Percentiles rank a stretch among this genome's conserved stretches.
These are phyloP conservation scores for Mustelus asterias DNA, from an alignment of 2,113 vertebrate genomes.

Conservation along the genomic window DNA sequence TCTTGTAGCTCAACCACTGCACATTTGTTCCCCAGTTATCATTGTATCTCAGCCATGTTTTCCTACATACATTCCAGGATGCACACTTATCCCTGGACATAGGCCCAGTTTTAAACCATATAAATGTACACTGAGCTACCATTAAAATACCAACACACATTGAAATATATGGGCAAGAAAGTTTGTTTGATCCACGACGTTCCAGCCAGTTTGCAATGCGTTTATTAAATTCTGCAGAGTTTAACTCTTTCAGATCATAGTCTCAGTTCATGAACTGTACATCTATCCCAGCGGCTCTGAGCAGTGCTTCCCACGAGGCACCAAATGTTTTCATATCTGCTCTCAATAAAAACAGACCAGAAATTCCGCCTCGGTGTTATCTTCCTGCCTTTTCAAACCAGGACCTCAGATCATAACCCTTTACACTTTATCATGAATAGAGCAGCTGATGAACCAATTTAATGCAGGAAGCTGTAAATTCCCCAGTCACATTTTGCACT, in stretches of 20 bases:
- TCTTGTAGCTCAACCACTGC: not conserved
- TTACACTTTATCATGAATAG: conserved; percentile 37
- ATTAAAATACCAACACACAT: not conserved
- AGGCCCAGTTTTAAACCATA: not conserved
- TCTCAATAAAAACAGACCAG: conserved; percentile 40
- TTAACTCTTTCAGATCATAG: conserved; percentile 6
- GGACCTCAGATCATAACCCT: conserved; percentile 30
- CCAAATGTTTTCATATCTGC: conserved; percentile 27
- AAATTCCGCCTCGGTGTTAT: conserved; percentile 37
- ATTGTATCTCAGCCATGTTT: not conserved
- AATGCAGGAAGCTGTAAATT: conserved; percentile 40
- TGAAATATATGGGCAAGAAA: not conserved
- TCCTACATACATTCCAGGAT: not conserved
- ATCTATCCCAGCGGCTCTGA: not conserved
- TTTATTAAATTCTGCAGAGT: not conserved
- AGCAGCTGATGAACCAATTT: not conserved
- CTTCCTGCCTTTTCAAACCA: conserved; percentile 33
- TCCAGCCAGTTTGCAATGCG: not conserved
- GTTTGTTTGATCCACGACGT: not conserved
- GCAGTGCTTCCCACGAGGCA: not conserved
- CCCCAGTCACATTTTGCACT: conserved; percentile 17
- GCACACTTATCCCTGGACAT: not conserved
- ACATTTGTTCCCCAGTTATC: not conserved
- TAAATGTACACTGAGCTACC: not conserved
- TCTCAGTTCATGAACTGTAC: not conserved